Percentiles rank a stretch among this genome's conserved stretches.
These are phyloP conservation scores for Labroides dimidiatus DNA, from an alignment of 2,797 vertebrate species.

Conservation along the genomic window DNA sequence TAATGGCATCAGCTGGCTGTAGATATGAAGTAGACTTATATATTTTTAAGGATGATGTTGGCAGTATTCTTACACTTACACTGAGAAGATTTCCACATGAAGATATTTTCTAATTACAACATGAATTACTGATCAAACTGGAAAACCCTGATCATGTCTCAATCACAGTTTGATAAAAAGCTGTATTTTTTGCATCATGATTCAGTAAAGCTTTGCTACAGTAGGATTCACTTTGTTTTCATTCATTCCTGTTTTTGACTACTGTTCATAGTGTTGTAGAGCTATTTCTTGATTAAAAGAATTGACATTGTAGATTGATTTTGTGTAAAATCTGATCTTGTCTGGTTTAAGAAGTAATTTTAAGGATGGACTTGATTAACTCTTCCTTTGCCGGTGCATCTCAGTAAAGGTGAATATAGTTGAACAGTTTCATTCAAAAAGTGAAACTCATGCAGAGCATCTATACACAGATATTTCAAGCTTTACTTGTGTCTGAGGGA, in stretches of 20 bases:
- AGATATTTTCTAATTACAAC: conserved; percentile 44
- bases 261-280: background rate
- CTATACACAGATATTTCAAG: too few relatives aligned
- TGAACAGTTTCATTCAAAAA: too few relatives aligned
- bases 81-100: conserved; percentile 21
- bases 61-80: conserved; percentile 45
- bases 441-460: too few relatives aligned
- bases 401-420: too few relatives aligned
- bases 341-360: too few relatives aligned
- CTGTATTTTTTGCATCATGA: conserved; percentile 51
- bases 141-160: conserved; percentile 30
- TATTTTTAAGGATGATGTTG: conserved; percentile 46
- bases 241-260: conserved; percentile 18
- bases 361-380: too few relatives aligned
- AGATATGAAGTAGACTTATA: conserved; percentile 66
- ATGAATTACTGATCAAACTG: conserved; percentile 19
- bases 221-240: conserved; percentile 27
- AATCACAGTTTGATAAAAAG: conserved; percentile 63
- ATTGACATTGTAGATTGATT: too few relatives aligned
- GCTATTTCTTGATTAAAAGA: too few relatives aligned
- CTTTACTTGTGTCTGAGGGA: too few relatives aligned
- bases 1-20: conserved; percentile 60
- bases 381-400: too few relatives aligned
- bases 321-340: too few relatives aligned
- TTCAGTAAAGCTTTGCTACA: conserved; percentile 70